Evolutionary conservation across 35 echinoderm and acorn worm genomes (phyloP), one percentile per base, ranked within the genome.

Genomic region (Heliocidaris tuberculata): DNA sequence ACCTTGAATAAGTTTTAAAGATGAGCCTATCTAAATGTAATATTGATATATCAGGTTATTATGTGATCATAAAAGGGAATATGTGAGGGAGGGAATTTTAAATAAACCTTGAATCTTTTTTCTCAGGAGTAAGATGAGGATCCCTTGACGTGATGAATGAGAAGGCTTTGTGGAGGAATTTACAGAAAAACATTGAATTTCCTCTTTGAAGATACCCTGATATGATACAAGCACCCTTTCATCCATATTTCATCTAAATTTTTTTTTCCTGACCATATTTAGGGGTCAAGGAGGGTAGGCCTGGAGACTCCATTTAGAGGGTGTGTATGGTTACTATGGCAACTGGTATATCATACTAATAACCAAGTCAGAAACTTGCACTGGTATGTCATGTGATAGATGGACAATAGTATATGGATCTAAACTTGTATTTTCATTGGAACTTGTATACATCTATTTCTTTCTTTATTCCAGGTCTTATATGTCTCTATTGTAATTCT

Each of bases 161-260:
- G 21, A 78, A 78, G 65, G 65, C 65, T 78, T 78, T 78, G 65
- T 78, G 65, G 65, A 78, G 65, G 65, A 78, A 78, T 78, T 78
- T 78, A 78, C 65, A 78, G 65, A 78, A 78, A 78, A 78, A 78
- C 65, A 78, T n/a, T 78, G 65, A 78, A 78, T n/a, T 78, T 78
- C 65, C 65, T 78, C 65, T 78, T 78, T 78, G 8, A 78, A n/a
- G 65, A 78, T 78, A 78, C 27, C 21, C 21, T 78, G 7, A 78
- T 78, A n/a, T 78, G 65, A 78, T n/a, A 78, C 65, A 78, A 78
- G 27, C 65, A n/a, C 21, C 21, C 21, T 78, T 78, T 27, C 65
- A 78, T 78, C 65, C 65, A 78, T 78, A 78, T 78, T 78, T 78
- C 65, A 78, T 78, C 27, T 78, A 78, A 78, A 78, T 78, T 78